Conservation (phyloP, 2,888 invertebrate genomes). For the Allophyes oxyacanthae region DNA sequence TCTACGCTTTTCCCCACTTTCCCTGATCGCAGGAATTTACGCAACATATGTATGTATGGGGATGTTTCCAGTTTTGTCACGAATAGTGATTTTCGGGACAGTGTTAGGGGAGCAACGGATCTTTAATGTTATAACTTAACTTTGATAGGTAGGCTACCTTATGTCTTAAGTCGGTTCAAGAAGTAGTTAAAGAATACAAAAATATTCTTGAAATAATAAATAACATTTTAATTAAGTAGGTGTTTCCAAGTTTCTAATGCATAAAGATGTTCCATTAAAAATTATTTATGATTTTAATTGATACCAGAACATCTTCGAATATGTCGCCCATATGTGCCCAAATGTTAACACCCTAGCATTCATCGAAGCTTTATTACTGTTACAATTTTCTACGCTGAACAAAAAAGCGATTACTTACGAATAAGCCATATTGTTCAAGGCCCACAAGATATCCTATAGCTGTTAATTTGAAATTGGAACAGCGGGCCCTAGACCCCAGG, state of each 20-base stretch:
- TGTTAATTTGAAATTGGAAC: too few relatives aligned
- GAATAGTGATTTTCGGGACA: slow-evolving; percentile 51
- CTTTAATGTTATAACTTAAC: slow-evolving; percentile 17
- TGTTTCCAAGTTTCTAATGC: not conserved
- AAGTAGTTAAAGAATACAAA: too few relatives aligned
- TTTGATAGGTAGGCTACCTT: not conserved
- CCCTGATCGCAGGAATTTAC: slow-evolving; percentile 35
- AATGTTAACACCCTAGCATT: slow-evolving; percentile 19
- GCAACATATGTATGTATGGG: slow-evolving; percentile 58
- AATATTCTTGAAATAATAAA: too few relatives aligned
- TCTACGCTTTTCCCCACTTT: slow-evolving; percentile 44
- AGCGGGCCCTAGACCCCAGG: too few relatives aligned
- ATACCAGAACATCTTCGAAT: slow-evolving; percentile 26
- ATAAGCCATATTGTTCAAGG: too few relatives aligned
- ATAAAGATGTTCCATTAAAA: slow-evolving; percentile 23
- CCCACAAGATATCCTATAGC: too few relatives aligned
- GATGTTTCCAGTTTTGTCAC: slow-evolving; percentile 54
- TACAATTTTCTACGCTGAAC: not conserved
- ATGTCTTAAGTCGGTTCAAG: not conserved
- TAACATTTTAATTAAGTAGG: too few relatives aligned
- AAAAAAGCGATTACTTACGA: not conserved
- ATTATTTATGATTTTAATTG: slow-evolving; percentile 38
- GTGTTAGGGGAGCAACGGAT: slow-evolving; percentile 24
- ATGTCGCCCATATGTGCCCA: slow-evolving; percentile 36
- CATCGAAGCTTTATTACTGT: slow-evolving; percentile 9